Percentiles rank a stretch among this genome's conserved stretches.
Conservation (phyloP, 2,113 vertebrate species). For the Microcebus ravelobensis region DNA sequence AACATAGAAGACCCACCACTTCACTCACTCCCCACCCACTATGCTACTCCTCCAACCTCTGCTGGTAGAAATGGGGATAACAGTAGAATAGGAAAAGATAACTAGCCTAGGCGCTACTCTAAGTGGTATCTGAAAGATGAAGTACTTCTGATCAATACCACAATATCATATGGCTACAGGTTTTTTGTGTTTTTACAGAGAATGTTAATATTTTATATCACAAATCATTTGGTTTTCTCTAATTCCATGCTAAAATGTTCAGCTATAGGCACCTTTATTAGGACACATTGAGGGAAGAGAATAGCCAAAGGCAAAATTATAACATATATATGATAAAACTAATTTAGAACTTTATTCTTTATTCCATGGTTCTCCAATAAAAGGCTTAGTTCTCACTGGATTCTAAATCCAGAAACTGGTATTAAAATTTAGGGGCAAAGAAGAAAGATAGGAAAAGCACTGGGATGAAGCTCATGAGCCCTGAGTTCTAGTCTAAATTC, state of each 20-base stretch:
- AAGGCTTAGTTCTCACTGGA: neutral
- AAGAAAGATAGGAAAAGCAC: neutral
- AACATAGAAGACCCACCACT: neutral
- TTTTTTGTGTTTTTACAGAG: neutral
- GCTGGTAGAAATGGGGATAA: neutral
- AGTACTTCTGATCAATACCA: neutral
- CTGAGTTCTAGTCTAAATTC: neutral
- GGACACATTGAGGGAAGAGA: neutral
- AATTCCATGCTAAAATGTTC: neutral
- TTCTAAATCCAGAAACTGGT: neutral
- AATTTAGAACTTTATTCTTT: conserved; percentile 37
- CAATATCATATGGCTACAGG: neutral
- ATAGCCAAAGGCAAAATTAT: neutral
- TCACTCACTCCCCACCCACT: neutral
- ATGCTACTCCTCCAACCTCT: neutral
- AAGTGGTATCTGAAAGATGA: neutral
- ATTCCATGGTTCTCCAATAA: neutral
- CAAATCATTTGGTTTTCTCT: neutral
- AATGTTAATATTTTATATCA: neutral
- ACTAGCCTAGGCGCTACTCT: neutral
- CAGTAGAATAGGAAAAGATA: neutral
- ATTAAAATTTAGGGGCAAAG: neutral
- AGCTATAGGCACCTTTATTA: neutral
- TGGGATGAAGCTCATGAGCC: neutral
- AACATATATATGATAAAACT: neutral